Conservation (phyloP, 2,888 invertebrate species). For the Drosophila nigricruria region DNA sequence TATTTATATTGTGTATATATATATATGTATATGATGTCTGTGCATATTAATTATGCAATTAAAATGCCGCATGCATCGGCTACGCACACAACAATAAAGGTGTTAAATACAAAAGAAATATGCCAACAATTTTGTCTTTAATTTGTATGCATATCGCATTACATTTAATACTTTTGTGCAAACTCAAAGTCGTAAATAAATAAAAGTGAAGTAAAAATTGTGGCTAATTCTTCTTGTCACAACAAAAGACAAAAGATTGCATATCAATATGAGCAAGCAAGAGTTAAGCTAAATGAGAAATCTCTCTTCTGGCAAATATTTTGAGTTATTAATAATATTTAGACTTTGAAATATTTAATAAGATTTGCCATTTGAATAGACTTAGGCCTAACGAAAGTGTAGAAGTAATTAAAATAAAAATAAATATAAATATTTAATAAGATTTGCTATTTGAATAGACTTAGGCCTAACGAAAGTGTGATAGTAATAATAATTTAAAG, state of each 20-base stretch:
- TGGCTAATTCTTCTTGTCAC: neutral
- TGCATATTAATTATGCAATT: slow-evolving; percentile 74
- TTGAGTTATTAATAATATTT: neutral
- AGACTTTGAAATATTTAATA: neutral
- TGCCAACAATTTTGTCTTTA: slow-evolving; percentile 33
- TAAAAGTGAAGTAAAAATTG: neutral
- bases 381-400: neutral
- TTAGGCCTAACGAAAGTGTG: neutral
- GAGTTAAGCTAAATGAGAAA: neutral
- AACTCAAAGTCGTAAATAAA: neutral
- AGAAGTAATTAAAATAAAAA: neutral
- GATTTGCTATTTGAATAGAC: neutral
- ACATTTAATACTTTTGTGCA: neutral
- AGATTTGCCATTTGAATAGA: neutral
- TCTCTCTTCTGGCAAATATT: neutral
- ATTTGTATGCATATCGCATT: slow-evolving; percentile 30
- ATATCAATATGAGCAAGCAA: neutral
- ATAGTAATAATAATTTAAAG: neutral
- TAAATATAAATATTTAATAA: neutral
- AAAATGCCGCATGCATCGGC: slow-evolving; percentile 41
- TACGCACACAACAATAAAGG: slow-evolving; percentile 5
- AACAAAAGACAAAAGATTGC: neutral
- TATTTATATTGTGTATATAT: neutral
- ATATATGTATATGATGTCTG: slow-evolving; percentile 21
- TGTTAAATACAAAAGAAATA: slow-evolving; percentile 18